phyloP scores from a whole-genome alignment of 1,140 invertebrate species.

The fruit fly (Drosophila melanogaster) region DNA sequence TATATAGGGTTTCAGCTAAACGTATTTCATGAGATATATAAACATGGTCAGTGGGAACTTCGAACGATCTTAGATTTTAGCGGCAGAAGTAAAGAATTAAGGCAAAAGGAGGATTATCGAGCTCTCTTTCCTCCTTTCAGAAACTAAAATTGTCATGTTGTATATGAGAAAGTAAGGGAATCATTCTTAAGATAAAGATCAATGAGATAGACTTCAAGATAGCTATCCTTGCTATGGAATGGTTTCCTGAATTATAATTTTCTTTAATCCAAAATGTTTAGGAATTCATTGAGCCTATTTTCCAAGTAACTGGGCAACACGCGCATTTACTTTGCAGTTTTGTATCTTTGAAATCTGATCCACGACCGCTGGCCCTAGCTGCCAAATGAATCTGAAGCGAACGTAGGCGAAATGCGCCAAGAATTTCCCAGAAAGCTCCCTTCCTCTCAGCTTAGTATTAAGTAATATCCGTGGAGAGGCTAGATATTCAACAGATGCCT shows the following conservation, averaged over 20 bases:
- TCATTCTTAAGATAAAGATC: neutral
- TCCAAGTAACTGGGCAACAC: neutral
- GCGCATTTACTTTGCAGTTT: constrained; percentile 7
- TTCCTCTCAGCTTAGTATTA: constrained; percentile 51
- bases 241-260: neutral
- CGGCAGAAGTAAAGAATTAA: too few species aligned
- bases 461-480: constrained; percentile 59
- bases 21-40: constrained; percentile 35
- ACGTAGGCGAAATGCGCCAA: constrained; percentile 41
- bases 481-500: constrained; percentile 72
- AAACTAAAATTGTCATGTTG: neutral
- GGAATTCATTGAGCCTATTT: neutral
- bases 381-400: constrained; percentile 43
- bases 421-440: constrained; percentile 61
- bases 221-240: neutral
- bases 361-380: constrained; percentile 29
- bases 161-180: neutral
- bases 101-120: neutral
- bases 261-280: neutral
- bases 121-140: neutral
- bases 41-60: constrained; percentile 24
- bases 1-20: constrained; percentile 65
- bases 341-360: constrained; percentile 59
- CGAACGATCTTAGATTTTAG: neutral
- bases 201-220: neutral